Conservation (phyloP, 64 coral and sea anemone genomes). For the Montipora foliosa region DNA sequence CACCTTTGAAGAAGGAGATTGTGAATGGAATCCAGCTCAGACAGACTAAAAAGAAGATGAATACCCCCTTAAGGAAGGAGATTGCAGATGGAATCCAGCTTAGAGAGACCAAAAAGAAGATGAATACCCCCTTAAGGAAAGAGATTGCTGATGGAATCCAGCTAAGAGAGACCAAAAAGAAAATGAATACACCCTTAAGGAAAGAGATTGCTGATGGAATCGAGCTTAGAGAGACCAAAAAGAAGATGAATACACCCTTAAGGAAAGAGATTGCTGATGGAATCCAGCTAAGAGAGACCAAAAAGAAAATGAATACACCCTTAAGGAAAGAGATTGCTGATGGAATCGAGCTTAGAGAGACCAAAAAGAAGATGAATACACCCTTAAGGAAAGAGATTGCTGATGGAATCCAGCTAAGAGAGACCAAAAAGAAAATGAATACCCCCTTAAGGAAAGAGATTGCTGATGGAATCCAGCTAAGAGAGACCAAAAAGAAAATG, state of each 20-base stretch:
- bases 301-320: constrained; percentile 36
- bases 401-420: constrained; percentile 28
- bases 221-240: constrained; percentile 74
- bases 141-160: constrained; percentile 60
- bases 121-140: constrained; percentile 45
- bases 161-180: constrained; percentile 73
- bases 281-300: constrained; percentile 30
- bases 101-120: constrained; percentile 37
- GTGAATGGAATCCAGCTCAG: constrained; percentile 68
- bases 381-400: constrained; percentile 65
- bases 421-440: constrained; percentile 71
- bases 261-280: constrained; percentile 60
- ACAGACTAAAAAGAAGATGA: constrained; percentile 74
- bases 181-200: constrained; percentile 65
- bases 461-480: constrained; percentile 55
- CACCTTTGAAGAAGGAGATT: constrained; percentile 69
- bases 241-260: constrained; percentile 47
- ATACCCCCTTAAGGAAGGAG: constrained; percentile 39
- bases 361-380: constrained; percentile 59
- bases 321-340: constrained; percentile 23
- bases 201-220: constrained; percentile 74
- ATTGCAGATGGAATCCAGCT: constrained; percentile 54
- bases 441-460: constrained; percentile 80
- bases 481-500: constrained; percentile 76
- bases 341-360: constrained; percentile 1